Percentiles rank a stretch among this genome's conserved stretches.
These are phyloP conservation scores for Vannuccia rotundouncinata DNA, from an alignment of 2,888 invertebrate species.

Conservation along the genomic window DNA sequence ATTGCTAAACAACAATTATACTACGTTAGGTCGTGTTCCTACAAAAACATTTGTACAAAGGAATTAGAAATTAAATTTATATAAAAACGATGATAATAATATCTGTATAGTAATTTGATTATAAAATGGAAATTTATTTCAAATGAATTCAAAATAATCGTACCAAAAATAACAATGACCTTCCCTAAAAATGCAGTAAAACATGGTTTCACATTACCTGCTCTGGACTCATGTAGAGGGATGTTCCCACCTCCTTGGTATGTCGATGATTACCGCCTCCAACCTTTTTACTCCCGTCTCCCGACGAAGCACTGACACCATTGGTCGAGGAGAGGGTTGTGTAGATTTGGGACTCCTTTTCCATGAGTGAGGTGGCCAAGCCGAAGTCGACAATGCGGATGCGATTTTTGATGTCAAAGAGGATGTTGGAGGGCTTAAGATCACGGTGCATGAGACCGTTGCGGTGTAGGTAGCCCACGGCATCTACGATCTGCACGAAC, in stretches of 20 bases:
- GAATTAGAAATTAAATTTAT: too few relatives aligned
- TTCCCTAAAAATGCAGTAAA: background rate
- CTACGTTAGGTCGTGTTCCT: too few relatives aligned
- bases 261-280: background rate
- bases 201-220: conserved; percentile 59
- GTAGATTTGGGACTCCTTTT: conserved; percentile 53
- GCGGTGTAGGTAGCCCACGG: conserved; percentile 88
- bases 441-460: conserved; percentile 89
- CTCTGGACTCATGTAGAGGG: conserved; percentile 95
- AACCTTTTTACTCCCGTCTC: background rate
- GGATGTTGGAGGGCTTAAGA: conserved; percentile 85
- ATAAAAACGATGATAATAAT: too few relatives aligned
- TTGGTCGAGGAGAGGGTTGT: conserved; percentile 38
- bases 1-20: too few relatives aligned
- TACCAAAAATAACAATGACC: too few relatives aligned
- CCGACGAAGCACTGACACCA: background rate
- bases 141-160: too few relatives aligned
- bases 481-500: conserved; percentile 74
- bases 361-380: conserved; percentile 77
- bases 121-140: too few relatives aligned
- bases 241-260: conserved; percentile 69
- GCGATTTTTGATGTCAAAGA: conserved; percentile 65
- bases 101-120: too few relatives aligned
- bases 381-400: conserved; percentile 69
- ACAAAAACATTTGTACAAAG: too few relatives aligned